Conservation (phyloP, 2,113 vertebrate genomes). For the Boulengeromyrus knoepffleri region DNA sequence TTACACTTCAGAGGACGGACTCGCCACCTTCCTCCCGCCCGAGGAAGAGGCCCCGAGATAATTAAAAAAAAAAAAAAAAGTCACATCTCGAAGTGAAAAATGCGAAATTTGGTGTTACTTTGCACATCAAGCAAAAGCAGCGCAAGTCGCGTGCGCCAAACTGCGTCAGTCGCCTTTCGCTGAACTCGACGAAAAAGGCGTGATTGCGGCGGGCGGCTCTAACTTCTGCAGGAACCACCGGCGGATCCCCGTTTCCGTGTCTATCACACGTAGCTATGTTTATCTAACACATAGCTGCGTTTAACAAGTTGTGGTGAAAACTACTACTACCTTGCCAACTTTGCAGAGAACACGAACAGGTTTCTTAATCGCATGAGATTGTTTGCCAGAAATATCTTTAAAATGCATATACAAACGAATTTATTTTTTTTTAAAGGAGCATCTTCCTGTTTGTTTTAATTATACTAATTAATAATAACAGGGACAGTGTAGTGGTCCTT, state of each 20-base stretch:
- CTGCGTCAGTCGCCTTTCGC: neutral
- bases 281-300: conserved; percentile 1
- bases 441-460: neutral
- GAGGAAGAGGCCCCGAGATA: neutral
- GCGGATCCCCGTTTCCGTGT: neutral
- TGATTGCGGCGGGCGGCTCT: conserved; percentile 1
- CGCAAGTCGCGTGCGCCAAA: conserved; percentile 3
- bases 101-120: conserved; percentile 7
- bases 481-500: neutral
- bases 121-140: conserved; percentile 11
- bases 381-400: neutral
- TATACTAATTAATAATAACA: neutral
- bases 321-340: neutral
- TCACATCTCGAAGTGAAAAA: conserved; percentile 11
- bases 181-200: neutral
- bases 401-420: neutral
- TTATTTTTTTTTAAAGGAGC: neutral
- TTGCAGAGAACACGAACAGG: neutral
- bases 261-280: neutral
- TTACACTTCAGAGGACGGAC: conserved; percentile 6
- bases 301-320: neutral
- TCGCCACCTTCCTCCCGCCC: neutral
- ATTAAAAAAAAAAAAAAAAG: neutral
- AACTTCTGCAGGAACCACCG: neutral
- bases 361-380: neutral